Evolutionary conservation across 1,140 invertebrate genomes (phyloP), one percentile per base, ranked within the genome.

Genomic region (Eubasilissa regina): DNA sequence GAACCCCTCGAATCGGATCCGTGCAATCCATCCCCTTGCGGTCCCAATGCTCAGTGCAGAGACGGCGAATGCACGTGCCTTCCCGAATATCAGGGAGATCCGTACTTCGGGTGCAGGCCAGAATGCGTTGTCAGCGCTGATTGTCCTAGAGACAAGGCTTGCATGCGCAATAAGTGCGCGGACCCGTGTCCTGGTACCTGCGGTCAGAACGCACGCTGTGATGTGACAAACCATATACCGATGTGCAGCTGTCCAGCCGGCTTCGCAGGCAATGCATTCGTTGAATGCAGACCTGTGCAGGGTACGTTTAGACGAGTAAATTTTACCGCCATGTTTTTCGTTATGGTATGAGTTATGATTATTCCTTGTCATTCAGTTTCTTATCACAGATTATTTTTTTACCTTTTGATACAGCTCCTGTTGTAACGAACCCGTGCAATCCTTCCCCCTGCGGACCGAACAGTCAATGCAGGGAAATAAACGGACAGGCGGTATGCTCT

Each of bases 21-120:
- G 8, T 93, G 92, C 83, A 89, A 92, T 85, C 92, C 93, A 80
- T 92, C 92, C n/a, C 93, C 93, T 44, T 95, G 94, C 86, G 94
- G 94, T 58, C 76, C 91, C 11, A 92, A 93, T 84, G 88, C 93
- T 72, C 73, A 88, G 77, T 94, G 93, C 83, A 87, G 86, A 77
- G 90, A 92, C 81, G 92, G 91, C 47, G 84, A 88, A 55, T 94
- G 93, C 84, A 89, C 91, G 51, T 95, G 94, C 83, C 81, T 92
- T 48, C 85, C 89, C 56, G 93, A 94, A 84, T 93, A 92, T 85
- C 89, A 91, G 84, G 94, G 94, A 68, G 92, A 94, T 87, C 93
- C 94, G 3, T 93, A 92, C 80, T 82, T 87, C 72, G 93, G 91
- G 47, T 94, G 94, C 85, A 86, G 92, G 84, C 93, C 93, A 13